Evolutionary conservation across 1,140 invertebrate species (phyloP).

Genomic region (Anastrepha obliqua): DNA sequence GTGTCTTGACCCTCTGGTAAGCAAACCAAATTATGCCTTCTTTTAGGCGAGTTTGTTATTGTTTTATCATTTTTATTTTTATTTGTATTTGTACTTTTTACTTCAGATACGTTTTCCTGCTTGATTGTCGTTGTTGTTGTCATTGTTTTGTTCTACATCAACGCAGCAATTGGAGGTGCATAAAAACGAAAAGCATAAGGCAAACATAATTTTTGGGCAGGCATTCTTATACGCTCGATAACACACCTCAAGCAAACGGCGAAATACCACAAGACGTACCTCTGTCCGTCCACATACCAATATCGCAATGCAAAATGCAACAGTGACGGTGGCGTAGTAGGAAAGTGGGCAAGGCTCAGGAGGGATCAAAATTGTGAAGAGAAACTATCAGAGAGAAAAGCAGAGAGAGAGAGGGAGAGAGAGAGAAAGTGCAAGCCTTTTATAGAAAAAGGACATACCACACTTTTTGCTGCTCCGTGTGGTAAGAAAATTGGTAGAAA

Average conservation of each 20-base stretch:
- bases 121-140: too few species aligned
- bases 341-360: neutral
- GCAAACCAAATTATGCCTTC: too few species aligned
- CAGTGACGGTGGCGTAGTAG: neutral
- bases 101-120: too few species aligned
- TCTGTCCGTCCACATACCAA: slow-evolving; percentile 46
- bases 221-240: slow-evolving; percentile 60
- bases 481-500: neutral
- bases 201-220: slow-evolving; percentile 59
- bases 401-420: neutral
- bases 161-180: neutral
- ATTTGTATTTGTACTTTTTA: too few species aligned
- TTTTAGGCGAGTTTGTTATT: too few species aligned
- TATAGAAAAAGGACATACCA: neutral
- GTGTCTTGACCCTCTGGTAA: too few species aligned
- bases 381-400: neutral
- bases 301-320: slow-evolving; percentile 40
- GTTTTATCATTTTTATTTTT: too few species aligned
- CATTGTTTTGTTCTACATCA: too few species aligned
- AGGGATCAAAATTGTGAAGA: neutral
- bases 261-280: slow-evolving; percentile 55
- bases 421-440: neutral
- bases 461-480: neutral
- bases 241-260: slow-evolving; percentile 58
- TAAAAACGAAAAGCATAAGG: slow-evolving; percentile 48